phyloP scores from a whole-genome alignment of 2,113 vertebrate species.

The Nycticryphes semicollaris region DNA sequence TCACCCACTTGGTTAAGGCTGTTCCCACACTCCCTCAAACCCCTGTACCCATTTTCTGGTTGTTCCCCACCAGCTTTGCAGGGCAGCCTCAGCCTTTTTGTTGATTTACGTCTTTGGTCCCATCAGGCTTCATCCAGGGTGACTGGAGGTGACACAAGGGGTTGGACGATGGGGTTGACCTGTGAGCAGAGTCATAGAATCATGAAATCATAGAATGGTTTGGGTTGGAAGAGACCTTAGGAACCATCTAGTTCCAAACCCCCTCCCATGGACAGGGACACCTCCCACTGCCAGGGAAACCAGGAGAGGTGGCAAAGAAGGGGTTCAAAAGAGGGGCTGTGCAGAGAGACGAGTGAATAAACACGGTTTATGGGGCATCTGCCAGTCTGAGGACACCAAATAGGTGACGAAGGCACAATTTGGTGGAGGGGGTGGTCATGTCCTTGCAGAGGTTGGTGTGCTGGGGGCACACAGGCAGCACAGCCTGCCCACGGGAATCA shows the following conservation, averaged over 20 bases:
- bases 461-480: neutral
- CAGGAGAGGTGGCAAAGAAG: neutral
- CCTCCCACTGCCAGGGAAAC: neutral
- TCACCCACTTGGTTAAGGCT: fast-evolving
- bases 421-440: neutral
- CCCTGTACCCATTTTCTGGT: too few species aligned
- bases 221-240: neutral
- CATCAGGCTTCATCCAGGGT: neutral
- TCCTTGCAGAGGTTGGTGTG: neutral
- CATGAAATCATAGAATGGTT: neutral
- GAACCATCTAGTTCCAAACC: neutral
- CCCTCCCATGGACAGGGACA: neutral
- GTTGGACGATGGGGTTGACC: neutral
- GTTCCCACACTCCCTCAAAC: neutral
- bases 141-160: neutral
- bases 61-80: neutral
- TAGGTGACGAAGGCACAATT: neutral
- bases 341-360: neutral
- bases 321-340: neutral
- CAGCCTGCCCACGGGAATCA: neutral
- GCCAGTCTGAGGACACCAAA: neutral
- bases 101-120: neutral
- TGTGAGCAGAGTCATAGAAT: neutral
- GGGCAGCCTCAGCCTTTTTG: neutral
- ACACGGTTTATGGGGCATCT: fast-evolving